phyloP scores from a whole-genome alignment of 2,888 invertebrate species.

The Mayetiola destructor region DNA sequence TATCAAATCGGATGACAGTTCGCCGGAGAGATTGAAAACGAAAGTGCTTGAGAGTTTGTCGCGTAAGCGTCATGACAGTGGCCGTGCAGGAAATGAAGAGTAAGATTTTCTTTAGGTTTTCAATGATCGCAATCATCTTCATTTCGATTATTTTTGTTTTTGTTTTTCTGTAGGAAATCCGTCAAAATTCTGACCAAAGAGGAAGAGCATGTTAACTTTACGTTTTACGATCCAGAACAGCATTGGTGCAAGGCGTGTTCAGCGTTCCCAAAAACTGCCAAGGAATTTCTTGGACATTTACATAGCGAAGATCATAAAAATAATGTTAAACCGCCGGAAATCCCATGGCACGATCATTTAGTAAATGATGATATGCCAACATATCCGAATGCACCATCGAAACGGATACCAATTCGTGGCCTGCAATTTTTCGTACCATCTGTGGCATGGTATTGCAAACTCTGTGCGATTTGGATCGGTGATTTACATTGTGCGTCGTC shows the following conservation, averaged over 20 bases:
- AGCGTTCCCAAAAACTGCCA: conserved; percentile 73
- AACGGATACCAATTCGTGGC: conserved; percentile 71
- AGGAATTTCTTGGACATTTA: conserved; percentile 71
- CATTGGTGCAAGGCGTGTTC: conserved; percentile 82
- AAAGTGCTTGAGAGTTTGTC: conserved; percentile 34
- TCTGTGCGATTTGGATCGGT: conserved; percentile 77
- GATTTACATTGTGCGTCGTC: conserved; percentile 77
- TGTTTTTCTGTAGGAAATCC: neutral
- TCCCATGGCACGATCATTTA: conserved; percentile 32
- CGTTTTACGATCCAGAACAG: conserved; percentile 78
- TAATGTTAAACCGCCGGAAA: conserved; percentile 26
- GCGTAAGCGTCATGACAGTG: conserved; percentile 22
- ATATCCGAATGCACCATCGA: conserved; percentile 54
- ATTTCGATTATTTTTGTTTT: too few species aligned
- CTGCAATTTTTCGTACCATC: conserved; percentile 77
- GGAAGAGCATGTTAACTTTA: conserved; percentile 50
- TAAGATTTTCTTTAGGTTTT: too few species aligned
- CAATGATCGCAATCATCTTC: too few species aligned
- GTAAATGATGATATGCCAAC: conserved; percentile 43
- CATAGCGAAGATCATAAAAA: conserved; percentile 56
- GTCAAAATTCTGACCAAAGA: conserved; percentile 2
- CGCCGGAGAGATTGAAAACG: conserved; percentile 33
- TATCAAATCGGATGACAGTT: conserved; percentile 21
- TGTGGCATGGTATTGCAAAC: conserved; percentile 78
- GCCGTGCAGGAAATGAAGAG: neutral